These are phyloP conservation scores for Plutomurus gul DNA, from an alignment of 1,140 invertebrate genomes.

Conservation along the genomic window DNA sequence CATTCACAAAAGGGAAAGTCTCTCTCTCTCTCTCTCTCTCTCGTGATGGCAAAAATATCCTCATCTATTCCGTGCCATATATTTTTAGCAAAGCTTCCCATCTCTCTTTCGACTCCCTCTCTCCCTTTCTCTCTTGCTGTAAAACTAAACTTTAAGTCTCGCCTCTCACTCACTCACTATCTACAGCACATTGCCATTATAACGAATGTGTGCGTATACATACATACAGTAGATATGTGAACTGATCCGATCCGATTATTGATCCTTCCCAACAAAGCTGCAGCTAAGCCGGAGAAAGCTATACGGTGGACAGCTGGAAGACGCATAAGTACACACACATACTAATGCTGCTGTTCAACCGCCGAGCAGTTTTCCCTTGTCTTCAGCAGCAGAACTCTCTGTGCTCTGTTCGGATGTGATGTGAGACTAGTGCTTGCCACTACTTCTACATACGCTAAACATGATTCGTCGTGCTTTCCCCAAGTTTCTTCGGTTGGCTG, in stretches of 20 bases:
- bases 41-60: conserved; percentile 19
- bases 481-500: no score
- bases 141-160: conserved; percentile 13
- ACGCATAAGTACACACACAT: conserved; percentile 20
- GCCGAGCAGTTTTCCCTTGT: neutral
- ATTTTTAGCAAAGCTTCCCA: neutral
- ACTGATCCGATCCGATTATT: conserved; percentile 15
- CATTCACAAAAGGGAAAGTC: conserved; percentile 4
- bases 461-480: no score
- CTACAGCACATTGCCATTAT: neutral
- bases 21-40: no score
- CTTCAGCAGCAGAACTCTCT: no score
- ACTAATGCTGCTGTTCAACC: neutral
- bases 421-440: no score
- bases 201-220: neutral
- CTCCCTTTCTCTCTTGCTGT: conserved; percentile 5
- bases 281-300: conserved; percentile 12
- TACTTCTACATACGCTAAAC: no score
- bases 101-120: neutral
- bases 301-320: conserved; percentile 15
- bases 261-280: conserved; percentile 23
- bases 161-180: neutral
- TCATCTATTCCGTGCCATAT: conserved; percentile 1
- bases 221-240: no score
- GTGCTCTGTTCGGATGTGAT: no score